Evolutionary conservation across 2,888 invertebrate species (phyloP), one percentile per base, ranked within the genome.

Genomic region (Drosophila borealis): DNA sequence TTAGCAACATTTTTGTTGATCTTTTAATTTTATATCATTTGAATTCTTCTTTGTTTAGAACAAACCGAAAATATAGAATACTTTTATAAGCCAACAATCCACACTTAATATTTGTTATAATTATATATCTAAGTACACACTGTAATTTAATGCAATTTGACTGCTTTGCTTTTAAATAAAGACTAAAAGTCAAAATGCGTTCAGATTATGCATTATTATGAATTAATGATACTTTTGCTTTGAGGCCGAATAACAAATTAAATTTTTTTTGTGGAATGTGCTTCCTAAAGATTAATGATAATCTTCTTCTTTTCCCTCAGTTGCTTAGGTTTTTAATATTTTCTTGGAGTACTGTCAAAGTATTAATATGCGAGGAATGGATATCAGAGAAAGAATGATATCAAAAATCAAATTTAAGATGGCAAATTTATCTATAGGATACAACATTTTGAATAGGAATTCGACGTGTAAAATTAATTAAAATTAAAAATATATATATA

Each of bases 211-310:
- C 17, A 61, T 33, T 44, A 14, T 37, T 14, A 33, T 37, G 25
- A 60, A 61, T 61, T 45, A 45, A 61, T 60, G 60, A 60, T 44
- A 17, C 34, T 57, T 13, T 57, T 5, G 19, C 21, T 8, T 9
- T 19, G 36, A 36, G 36, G 19, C 49, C 21, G 19, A 36, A 49
- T 49, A 19, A 49, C n/a, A 49, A 49, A 36, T 49, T 36, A 34
- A 36, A 49, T 36, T 8, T 9, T 49, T 49, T 36, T 36, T 21
- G 19, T 34, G 17, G 49, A 19, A 34, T 49, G 9, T 36, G 19
- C 19, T 19, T 19, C 19, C 36, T 2, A 1, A 36, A 49, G 49
- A 49, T 36, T 5, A 49, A 49, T 49, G 49, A 36, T 36, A n/a
- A 21, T 1, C 25, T 6, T 25, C 5, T 25, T 25, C 5, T 5